phyloP scores from a whole-genome alignment of 2,113 vertebrate species.

The Calidris pugnax region DNA sequence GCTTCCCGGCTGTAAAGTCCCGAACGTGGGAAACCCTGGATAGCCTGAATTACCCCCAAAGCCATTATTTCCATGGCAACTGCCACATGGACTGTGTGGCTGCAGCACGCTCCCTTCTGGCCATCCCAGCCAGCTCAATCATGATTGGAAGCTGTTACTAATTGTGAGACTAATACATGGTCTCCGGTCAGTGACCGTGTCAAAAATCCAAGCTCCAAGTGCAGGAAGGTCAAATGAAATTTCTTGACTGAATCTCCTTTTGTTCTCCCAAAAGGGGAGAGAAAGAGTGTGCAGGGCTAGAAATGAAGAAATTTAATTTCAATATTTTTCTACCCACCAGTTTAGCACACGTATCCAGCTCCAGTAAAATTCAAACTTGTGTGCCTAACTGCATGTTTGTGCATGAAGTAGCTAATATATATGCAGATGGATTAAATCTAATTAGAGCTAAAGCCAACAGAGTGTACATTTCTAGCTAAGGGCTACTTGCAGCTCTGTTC shows the following conservation, averaged over 20 bases:
- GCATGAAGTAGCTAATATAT: conserved; percentile 12
- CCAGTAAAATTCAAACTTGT: not conserved
- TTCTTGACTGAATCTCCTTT: not conserved
- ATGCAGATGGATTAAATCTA: conserved; percentile 19
- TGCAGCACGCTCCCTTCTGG: not conserved
- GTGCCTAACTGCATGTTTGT: conserved; percentile 14
- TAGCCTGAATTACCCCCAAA: conserved; percentile 15
- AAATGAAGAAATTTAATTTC: not conserved
- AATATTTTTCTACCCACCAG: not conserved
- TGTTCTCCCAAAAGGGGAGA: not conserved
- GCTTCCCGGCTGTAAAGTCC: not conserved
- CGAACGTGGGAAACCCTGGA: not conserved
- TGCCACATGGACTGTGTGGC: accelerated
- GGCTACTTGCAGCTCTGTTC: not conserved
- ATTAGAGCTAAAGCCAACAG: conserved; percentile 2
- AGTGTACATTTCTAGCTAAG: not conserved
- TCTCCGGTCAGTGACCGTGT: accelerated
- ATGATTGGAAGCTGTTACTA: not conserved
- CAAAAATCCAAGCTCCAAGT: not conserved
- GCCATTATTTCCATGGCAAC: not conserved
- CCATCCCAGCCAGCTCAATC: not conserved
- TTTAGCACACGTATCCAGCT: not conserved
- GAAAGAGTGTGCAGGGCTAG: accelerated
- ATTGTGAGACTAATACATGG: not conserved
- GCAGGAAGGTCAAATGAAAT: not conserved